These are phyloP conservation scores for Pelodytes ibericus DNA, from an alignment of 2,797 vertebrate genomes.

Conservation along the genomic window DNA sequence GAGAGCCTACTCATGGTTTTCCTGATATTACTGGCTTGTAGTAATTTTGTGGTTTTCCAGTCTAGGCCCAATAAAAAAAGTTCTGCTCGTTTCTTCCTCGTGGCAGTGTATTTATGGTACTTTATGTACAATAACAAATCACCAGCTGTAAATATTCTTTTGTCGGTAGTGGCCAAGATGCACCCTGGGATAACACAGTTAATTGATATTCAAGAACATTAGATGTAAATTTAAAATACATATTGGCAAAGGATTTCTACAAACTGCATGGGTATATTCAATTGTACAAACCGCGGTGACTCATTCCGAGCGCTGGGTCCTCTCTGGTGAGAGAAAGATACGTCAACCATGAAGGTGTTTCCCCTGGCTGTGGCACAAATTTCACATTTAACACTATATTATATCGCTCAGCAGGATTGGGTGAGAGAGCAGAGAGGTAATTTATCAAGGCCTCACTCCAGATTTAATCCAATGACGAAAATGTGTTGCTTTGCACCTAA, in stretches of 20 bases:
- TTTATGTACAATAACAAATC: not conserved
- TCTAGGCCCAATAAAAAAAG: not conserved
- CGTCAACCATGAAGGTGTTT: conserved; percentile 53
- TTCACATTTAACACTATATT: conserved; percentile 46
- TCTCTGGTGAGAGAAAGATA: conserved; percentile 42
- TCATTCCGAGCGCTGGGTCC: conserved; percentile 33
- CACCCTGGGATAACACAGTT: conserved; percentile 24
- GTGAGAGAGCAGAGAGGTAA: conserved; percentile 22
- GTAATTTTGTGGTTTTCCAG: not conserved
- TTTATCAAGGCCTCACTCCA: conserved; percentile 40
- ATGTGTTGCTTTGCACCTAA: conserved; percentile 28
- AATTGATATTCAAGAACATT: conserved; percentile 46
- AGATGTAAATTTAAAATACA: conserved; percentile 50
- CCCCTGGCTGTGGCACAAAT: conserved; percentile 46
- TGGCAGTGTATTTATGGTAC: not conserved
- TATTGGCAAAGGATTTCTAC: conserved; percentile 41
- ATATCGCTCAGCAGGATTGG: conserved; percentile 26
- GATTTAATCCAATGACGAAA: conserved; percentile 14
- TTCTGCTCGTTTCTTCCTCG: not conserved
- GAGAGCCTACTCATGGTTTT: no score
- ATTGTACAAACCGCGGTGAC: conserved; percentile 22
- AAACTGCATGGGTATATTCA: conserved; percentile 39
- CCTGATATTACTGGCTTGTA: not conserved
- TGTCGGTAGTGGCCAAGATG: conserved; percentile 25
- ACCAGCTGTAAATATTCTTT: not conserved